Percentiles rank a stretch among this genome's conserved stretches.
These are phyloP conservation scores for Pentamera pediparva DNA, from an alignment of 53 echinoderm and acorn worm genomes.

Conservation along the genomic window DNA sequence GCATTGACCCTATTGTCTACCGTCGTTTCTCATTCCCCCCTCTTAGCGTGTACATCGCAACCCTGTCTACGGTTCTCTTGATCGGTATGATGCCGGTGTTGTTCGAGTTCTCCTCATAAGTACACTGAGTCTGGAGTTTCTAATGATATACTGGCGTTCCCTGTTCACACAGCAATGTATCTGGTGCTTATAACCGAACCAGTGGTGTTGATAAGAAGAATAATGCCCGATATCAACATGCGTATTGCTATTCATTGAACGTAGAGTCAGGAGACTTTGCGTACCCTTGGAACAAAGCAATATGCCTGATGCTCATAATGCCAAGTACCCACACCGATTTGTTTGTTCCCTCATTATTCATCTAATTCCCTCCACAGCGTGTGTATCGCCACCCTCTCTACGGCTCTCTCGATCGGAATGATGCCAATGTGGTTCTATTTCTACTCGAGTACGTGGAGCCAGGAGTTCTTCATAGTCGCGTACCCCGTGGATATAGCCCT, in stretches of 20 bases:
- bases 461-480: conserved; percentile 36
- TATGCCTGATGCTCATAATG: too few relatives aligned
- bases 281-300: too few relatives aligned
- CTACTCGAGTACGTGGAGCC: conserved; percentile 43
- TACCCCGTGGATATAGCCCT: conserved; percentile 29
- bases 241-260: too few relatives aligned
- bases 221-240: too few relatives aligned
- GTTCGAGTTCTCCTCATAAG: conserved; percentile 38
- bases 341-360: background rate
- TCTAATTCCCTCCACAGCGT: background rate
- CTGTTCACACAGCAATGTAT: conserved; percentile 4
- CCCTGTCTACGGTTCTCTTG: conserved; percentile 38
- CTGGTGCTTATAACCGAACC: background rate
- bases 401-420: conserved; percentile 39
- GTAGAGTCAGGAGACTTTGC: too few relatives aligned
- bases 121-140: conserved; percentile 7
- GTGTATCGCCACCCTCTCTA: conserved; percentile 37
- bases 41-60: conserved; percentile 21
- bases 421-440: conserved; percentile 50
- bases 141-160: conserved; percentile 26
- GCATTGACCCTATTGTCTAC: too few relatives aligned
- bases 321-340: background rate
- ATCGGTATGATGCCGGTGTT: conserved; percentile 47
- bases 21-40: background rate
- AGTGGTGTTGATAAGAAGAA: too few relatives aligned